These are phyloP conservation scores for Desoria tigrina DNA, from an alignment of 2,888 invertebrate genomes.

Conservation along the genomic window DNA sequence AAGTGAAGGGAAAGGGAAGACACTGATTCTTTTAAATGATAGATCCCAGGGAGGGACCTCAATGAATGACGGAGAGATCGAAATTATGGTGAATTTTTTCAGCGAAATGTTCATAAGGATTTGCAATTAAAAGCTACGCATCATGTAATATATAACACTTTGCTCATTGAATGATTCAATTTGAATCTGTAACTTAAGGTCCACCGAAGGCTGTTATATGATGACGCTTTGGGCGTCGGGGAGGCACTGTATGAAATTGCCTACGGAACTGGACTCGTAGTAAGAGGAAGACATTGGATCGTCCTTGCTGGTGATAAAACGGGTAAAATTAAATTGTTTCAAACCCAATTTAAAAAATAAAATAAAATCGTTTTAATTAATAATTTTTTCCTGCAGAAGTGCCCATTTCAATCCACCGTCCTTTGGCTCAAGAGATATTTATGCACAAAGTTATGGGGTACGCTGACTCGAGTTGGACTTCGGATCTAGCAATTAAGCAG, in stretches of 20 bases:
- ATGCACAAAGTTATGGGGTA: slow-evolving; percentile 29
- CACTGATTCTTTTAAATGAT: slow-evolving; percentile 69
- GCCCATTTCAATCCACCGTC: slow-evolving; percentile 44
- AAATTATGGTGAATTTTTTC: slow-evolving; percentile 67
- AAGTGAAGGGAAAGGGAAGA: slow-evolving; percentile 30
- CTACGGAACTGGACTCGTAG: slow-evolving; percentile 55
- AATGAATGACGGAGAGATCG: slow-evolving; percentile 71
- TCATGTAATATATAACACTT: too few species aligned
- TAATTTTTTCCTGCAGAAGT: slow-evolving; percentile 62
- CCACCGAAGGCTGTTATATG: slow-evolving; percentile 78
- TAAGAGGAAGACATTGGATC: slow-evolving; percentile 47
- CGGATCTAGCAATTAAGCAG: too few species aligned
- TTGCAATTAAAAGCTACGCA: too few species aligned
- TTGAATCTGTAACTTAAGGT: slow-evolving; percentile 58
- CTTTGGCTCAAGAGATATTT: slow-evolving; percentile 48
- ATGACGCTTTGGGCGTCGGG: slow-evolving; percentile 90
- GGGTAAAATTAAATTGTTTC: slow-evolving; percentile 28
- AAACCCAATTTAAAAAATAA: too few species aligned
- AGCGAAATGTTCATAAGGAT: too few species aligned
- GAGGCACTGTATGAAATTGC: slow-evolving; percentile 85
- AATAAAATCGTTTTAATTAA: too few species aligned
- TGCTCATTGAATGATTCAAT: too few species aligned
- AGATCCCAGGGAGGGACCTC: slow-evolving; percentile 81
- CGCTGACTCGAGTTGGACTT: too few species aligned
- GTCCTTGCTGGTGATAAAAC: slow-evolving; percentile 41